These are phyloP conservation scores for Pteropus rufus DNA, from an alignment of 2,797 vertebrate genomes.

Conservation along the genomic window DNA sequence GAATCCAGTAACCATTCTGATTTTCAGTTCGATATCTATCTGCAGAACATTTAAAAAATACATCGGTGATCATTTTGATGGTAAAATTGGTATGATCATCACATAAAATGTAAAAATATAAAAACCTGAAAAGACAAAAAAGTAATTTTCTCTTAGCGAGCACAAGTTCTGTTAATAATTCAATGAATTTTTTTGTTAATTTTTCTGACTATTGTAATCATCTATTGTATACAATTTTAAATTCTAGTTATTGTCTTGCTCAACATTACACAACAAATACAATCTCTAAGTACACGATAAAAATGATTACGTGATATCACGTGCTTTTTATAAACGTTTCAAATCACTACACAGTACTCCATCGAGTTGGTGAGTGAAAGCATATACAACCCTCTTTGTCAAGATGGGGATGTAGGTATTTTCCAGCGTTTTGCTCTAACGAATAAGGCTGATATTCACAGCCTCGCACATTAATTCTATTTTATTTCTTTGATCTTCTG, in stretches of 20 bases:
- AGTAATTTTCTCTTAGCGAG: neutral
- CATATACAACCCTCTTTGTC: neutral
- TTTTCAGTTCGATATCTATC: neutral
- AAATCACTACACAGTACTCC: neutral
- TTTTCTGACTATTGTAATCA: neutral
- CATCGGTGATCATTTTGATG: neutral
- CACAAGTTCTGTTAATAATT: neutral
- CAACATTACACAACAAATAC: neutral
- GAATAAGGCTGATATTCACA: neutral
- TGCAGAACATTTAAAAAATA: neutral
- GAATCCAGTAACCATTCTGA: neutral
- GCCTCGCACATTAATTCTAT: neutral
- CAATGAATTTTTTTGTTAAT: neutral
- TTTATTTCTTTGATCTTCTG: neutral
- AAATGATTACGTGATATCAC: neutral
- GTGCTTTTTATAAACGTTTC: neutral
- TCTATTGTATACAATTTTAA: neutral
- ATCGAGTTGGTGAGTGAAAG: neutral
- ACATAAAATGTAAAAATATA: neutral
- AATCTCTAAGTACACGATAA: neutral
- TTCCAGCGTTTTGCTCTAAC: neutral
- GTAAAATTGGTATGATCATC: neutral
- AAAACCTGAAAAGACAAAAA: neutral
- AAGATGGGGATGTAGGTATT: neutral
- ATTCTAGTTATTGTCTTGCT: neutral